These are phyloP conservation scores for Porites australiensis DNA, from an alignment of 64 coral and sea anemone species.

Conservation along the genomic window DNA sequence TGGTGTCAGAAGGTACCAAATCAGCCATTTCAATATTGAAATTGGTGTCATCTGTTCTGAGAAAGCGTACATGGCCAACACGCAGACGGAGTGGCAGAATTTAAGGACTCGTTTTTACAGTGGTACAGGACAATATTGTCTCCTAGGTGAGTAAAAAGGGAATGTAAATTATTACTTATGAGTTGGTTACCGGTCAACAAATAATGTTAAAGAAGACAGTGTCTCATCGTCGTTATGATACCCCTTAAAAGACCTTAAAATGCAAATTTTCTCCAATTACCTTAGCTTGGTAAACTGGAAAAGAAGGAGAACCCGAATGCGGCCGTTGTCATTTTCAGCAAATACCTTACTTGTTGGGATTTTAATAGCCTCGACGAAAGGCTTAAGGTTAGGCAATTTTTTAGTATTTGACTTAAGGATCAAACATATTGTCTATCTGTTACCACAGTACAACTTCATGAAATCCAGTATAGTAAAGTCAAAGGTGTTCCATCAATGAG, in stretches of 20 bases:
- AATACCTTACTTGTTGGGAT: neutral
- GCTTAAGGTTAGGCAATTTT: neutral
- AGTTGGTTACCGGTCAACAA: neutral
- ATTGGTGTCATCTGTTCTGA: constrained; percentile 19
- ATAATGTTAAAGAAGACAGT: neutral
- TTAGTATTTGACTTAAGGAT: neutral
- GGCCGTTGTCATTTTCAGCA: neutral
- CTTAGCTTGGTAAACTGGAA: neutral
- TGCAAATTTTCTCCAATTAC: neutral
- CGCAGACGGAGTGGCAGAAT: constrained; percentile 33
- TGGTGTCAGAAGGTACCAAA: constrained; percentile 35
- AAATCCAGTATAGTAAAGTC: neutral
- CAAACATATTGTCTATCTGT: neutral
- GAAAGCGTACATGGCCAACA: constrained; percentile 10
- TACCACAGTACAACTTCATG: neutral
- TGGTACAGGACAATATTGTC: constrained; percentile 20
- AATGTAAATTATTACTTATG: neutral
- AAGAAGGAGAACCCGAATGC: neutral
- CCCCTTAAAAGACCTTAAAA: constrained; percentile 7
- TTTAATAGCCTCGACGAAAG: neutral
- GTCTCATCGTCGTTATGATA: neutral
- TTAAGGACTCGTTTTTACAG: constrained; percentile 22
- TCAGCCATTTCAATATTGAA: constrained; percentile 40
- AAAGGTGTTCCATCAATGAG: neutral
- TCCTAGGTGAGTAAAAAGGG: constrained; percentile 14